phyloP scores from a whole-genome alignment of 2,113 vertebrate species.

The Castor canadensis region DNA sequence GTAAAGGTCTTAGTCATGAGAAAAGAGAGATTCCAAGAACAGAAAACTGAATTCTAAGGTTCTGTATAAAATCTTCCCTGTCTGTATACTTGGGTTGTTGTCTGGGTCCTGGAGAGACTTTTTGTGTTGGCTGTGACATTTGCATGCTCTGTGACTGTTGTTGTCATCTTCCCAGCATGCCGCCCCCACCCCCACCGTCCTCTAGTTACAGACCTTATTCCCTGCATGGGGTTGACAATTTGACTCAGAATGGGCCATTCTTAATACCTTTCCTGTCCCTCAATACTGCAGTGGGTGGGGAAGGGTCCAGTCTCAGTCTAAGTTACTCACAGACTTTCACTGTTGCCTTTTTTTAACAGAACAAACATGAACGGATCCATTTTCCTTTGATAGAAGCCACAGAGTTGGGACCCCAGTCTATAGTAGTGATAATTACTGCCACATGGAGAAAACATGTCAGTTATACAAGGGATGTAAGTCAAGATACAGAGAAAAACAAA shows the following conservation, averaged over 20 bases:
- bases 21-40: neutral
- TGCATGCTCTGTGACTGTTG: too few species aligned
- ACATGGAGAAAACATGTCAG: neutral
- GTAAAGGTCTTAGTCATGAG: neutral
- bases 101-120: neutral
- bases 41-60: neutral
- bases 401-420: neutral
- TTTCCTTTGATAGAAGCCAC: neutral
- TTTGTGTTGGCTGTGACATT: neutral
- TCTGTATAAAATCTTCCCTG: neutral
- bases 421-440: neutral
- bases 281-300: neutral
- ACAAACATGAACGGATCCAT: neutral
- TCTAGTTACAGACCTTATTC: neutral
- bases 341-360: neutral
- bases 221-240: neutral
- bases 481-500: neutral
- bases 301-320: neutral
- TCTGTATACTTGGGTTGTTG: neutral
- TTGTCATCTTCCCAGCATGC: neutral
- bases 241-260: neutral
- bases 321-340: neutral
- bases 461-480: neutral
- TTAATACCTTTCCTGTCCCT: neutral
- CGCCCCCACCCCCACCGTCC: neutral